Evolutionary conservation across 2,888 invertebrate species (phyloP), one percentile per base, ranked within the genome.

Genomic region (Thera obeliscata): DNA sequence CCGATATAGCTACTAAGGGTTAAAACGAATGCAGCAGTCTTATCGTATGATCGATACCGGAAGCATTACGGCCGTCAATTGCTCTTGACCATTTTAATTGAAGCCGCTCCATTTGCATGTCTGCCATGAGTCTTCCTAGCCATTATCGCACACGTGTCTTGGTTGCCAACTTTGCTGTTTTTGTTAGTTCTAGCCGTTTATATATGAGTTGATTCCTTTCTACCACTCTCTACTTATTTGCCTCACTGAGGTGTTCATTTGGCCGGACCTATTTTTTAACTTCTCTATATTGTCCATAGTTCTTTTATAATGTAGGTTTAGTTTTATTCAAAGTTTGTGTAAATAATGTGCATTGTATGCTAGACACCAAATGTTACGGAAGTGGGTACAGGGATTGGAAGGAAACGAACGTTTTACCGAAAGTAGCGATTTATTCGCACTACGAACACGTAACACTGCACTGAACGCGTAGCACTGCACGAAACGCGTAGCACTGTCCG

Each of bases 41-140:
- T 61, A 64, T 62, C 65, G 36, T 36, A 11, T 43, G 58, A 69
- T 69, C 65, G 55, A 62, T 59, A 61, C 22, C 69, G 69, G 69
- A 69, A 69, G 64, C 54, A 61, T 50, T 49, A 61, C 58, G 35
- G 46, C 59, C 59, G 43, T 61, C 66, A 52, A 62, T 50, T 62
- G 62, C 56, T 62, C 65, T 62, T 65, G 59, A 68, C 64, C 60
- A 61, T 64, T 68, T 63, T 64, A 69, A 65, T 69, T 65, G 65
- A 62, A 59, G 62, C 43, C 33, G 59, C 52, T 57, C 56, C 48
- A 69, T 69, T 69, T 69, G 69, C 65, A 69, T 69, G 61, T 61
- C 64, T 61, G 64, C 61, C 65, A 50, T 57, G 54, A 49, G 49
- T 64, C 46, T 64, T 68, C 61, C 64, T 68, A 59, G 58, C 62